A percentile compares a stretch with the other conserved stretches of the same genome.
phyloP scores from a whole-genome alignment of 2,113 vertebrate species.

The Progne subis region DNA sequence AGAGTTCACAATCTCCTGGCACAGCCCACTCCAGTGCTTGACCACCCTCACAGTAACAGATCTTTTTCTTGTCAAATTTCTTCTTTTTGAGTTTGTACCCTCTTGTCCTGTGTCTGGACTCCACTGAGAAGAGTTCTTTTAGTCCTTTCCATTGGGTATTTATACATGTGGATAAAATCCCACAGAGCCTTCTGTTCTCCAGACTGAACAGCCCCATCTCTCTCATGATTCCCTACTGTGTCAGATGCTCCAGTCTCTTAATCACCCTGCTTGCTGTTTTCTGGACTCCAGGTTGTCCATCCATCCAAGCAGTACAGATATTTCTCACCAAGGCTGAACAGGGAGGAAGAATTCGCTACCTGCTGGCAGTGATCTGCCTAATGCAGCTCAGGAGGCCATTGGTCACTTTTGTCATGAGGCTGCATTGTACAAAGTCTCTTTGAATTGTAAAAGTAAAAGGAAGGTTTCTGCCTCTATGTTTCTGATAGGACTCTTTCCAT shows the following conservation, averaged over 20 bases:
- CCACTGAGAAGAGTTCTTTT: neutral
- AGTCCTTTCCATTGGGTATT: neutral
- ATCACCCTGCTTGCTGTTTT: neutral
- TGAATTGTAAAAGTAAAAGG: neutral
- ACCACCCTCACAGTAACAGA: neutral
- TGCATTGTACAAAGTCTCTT: neutral
- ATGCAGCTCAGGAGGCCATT: neutral
- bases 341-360: neutral
- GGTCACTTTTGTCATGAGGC: neutral
- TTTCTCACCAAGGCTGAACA: neutral
- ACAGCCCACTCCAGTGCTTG: neutral
- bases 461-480: neutral
- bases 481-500: neutral
- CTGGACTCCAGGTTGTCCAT: neutral
- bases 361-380: neutral
- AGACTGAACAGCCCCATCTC: neutral
- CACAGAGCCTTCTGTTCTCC: neutral
- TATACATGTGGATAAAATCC: neutral
- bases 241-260: neutral
- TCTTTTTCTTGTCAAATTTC: neutral
- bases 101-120: neutral
- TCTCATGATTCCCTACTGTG: neutral
- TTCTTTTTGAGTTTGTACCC: neutral
- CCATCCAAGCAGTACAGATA: neutral
- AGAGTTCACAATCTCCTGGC: neutral